phyloP scores from a whole-genome alignment of 2,113 vertebrate genomes.

The Tursiops truncatus region DNA sequence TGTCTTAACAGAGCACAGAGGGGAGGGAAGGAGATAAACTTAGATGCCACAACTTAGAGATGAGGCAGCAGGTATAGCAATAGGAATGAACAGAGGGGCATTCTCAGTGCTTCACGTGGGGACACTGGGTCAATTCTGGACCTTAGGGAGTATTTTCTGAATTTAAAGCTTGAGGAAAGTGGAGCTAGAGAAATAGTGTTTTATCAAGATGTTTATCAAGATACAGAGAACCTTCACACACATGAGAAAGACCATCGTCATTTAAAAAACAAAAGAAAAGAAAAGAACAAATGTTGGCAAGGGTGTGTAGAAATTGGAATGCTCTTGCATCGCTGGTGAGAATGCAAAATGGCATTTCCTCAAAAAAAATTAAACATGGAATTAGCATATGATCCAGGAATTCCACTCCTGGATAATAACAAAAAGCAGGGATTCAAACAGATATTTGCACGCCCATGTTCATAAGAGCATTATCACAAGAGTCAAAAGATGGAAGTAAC shows the following conservation, averaged over 20 bases:
- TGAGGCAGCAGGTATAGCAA: accelerated
- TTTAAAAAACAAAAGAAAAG: background rate
- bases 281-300: background rate
- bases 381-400: background rate
- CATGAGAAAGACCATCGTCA: background rate
- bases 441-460: accelerated
- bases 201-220: background rate
- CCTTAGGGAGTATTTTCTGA: background rate
- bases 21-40: accelerated
- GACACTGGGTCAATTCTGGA: no score
- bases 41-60: background rate
- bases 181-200: background rate
- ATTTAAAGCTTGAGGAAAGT: background rate
- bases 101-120: accelerated
- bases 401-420: background rate
- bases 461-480: background rate
- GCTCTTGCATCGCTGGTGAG: accelerated
- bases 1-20: background rate
- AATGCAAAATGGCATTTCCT: accelerated
- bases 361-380: background rate
- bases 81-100: accelerated
- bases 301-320: background rate
- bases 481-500: background rate
- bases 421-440: background rate
- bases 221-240: background rate